These are phyloP conservation scores for Lithobates sylvaticus DNA, from an alignment of 2,797 vertebrate genomes.

Conservation along the genomic window DNA sequence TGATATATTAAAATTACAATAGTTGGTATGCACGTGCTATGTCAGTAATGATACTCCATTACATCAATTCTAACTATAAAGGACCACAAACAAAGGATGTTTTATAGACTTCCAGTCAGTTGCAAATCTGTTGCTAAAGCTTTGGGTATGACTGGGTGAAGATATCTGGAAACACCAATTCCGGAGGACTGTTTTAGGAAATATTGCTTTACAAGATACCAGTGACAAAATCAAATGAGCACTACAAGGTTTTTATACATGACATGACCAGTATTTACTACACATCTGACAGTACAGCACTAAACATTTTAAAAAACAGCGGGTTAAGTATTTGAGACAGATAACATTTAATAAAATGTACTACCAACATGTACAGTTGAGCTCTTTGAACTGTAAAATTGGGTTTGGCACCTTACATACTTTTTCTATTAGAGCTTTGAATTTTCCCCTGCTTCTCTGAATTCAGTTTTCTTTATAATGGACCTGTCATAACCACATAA, in stretches of 20 bases:
- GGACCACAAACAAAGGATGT: no score
- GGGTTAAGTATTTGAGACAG: neutral
- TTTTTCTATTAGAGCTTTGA: slow-evolving; percentile 36
- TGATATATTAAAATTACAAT: neutral
- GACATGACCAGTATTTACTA: neutral
- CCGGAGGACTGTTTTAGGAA: no score
- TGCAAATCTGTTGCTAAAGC: no score
- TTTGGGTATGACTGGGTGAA: no score
- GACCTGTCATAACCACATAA: slow-evolving; percentile 1
- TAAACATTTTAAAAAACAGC: neutral
- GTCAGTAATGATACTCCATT: neutral
- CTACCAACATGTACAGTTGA: neutral
- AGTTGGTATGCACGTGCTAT: neutral
- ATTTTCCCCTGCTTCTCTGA: slow-evolving; percentile 3
- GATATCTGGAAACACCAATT: no score
- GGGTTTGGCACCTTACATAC: slow-evolving; percentile 33
- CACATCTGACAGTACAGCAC: neutral
- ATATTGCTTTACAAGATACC: neutral
- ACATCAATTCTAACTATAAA: no score
- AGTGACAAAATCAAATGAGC: neutral
- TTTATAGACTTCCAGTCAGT: no score
- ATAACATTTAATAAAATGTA: slow-evolving; percentile 7
- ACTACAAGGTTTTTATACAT: neutral
- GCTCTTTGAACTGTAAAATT: slow-evolving; percentile 30
- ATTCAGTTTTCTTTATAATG: slow-evolving; percentile 26